phyloP scores from a whole-genome alignment of 2,888 invertebrate genomes.

The Therioaphis trifolii region DNA sequence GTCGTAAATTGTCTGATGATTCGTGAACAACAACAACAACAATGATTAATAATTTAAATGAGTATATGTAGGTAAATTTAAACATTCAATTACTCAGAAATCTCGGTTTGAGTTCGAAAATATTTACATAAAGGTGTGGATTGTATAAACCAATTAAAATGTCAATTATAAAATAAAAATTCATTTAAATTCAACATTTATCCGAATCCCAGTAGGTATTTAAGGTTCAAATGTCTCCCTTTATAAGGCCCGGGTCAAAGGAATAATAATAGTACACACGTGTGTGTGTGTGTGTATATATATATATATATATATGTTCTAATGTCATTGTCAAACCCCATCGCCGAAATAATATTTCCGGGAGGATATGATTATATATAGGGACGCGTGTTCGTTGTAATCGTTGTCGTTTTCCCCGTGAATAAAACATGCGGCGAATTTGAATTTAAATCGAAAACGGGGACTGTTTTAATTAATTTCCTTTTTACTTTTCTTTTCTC shows the following conservation, averaged over 20 bases:
- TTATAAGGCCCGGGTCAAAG: neutral
- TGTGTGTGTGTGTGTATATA: neutral
- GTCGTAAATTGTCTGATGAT: no score
- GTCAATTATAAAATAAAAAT: no score
- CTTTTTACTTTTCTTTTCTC: constrained; percentile 33
- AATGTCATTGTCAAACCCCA: constrained; percentile 16
- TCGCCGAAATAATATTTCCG: constrained; percentile 8
- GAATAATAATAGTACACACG: neutral
- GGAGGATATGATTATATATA: constrained; percentile 2
- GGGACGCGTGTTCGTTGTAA: neutral
- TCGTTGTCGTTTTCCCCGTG: constrained; percentile 45
- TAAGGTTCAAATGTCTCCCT: no score
- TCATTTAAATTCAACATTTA: no score
- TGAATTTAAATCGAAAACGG: constrained; percentile 62
- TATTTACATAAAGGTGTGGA: no score
- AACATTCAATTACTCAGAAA: no score
- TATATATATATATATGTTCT: neutral
- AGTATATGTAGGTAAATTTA: no score
- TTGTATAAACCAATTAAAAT: no score
- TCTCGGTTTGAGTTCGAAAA: no score
- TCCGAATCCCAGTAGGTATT: no score
- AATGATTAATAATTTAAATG: no score
- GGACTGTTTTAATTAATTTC: constrained; percentile 54
- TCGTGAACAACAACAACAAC: no score
- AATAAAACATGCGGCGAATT: constrained; percentile 56